Evolutionary conservation across 2,888 invertebrate genomes (phyloP).

Genomic region (Polyommatus icarus): DNA sequence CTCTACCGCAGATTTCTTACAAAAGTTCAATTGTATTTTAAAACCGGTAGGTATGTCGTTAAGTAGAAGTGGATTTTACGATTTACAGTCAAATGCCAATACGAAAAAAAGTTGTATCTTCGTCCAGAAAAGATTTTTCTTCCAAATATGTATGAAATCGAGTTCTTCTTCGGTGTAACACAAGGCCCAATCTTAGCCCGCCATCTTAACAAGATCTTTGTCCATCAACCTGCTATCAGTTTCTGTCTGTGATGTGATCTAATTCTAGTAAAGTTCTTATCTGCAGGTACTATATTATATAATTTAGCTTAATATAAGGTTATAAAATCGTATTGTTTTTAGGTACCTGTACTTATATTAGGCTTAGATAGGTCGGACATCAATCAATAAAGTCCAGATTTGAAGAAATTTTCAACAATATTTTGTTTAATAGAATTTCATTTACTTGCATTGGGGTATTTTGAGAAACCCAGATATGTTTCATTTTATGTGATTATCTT

Average conservation of each 20-base stretch:
- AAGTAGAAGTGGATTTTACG: too few species aligned
- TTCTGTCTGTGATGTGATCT: not conserved
- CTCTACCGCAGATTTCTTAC: constrained; percentile 44
- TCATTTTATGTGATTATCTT: too few species aligned
- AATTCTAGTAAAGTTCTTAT: not conserved
- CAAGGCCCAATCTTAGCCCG: not conserved
- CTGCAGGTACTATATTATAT: too few species aligned
- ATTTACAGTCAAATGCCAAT: not conserved
- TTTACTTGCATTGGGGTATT: too few species aligned
- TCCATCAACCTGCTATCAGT: constrained; percentile 13
- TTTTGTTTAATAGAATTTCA: too few species aligned
- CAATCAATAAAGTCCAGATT: too few species aligned
- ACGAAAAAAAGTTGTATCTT: not conserved
- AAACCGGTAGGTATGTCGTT: not conserved
- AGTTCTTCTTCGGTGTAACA: not conserved
- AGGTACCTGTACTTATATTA: too few species aligned
- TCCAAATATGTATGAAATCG: not conserved
- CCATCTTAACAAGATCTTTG: constrained; percentile 2
- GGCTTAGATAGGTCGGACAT: too few species aligned
- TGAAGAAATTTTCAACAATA: too few species aligned
- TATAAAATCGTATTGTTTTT: too few species aligned
- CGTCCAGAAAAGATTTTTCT: not conserved
- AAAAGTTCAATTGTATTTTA: not conserved
- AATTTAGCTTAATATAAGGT: too few species aligned
- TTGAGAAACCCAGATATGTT: too few species aligned